Conservation (phyloP, 2,888 invertebrate genomes). For the Amphipoea oculea region DNA sequence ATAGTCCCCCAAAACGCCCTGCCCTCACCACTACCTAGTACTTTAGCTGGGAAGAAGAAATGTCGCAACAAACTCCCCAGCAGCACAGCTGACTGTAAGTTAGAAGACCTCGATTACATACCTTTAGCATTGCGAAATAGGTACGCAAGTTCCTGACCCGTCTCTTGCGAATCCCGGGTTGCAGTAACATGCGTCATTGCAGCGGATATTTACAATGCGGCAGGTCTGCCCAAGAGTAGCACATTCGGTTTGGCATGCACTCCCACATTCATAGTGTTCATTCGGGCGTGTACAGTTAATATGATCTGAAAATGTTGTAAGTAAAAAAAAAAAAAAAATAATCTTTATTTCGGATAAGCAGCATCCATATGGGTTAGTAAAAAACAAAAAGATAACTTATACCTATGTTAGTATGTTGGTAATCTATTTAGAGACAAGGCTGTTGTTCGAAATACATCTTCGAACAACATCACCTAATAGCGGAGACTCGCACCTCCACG, state of each 20-base stretch:
- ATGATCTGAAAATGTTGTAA: not conserved
- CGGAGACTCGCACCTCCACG: too few relatives aligned
- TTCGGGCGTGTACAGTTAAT: not conserved
- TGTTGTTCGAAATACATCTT: too few relatives aligned
- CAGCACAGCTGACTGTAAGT: not conserved
- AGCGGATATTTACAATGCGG: not conserved
- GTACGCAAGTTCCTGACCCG: not conserved
- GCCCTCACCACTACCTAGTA: not conserved
- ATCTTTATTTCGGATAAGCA: too few relatives aligned
- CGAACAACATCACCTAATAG: too few relatives aligned
- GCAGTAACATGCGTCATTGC: slow-evolving; percentile 22
- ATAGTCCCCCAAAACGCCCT: not conserved
- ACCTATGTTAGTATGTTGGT: too few relatives aligned
- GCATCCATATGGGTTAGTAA: too few relatives aligned
- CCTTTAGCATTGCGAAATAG: not conserved
- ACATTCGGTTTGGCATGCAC: slow-evolving; percentile 12
- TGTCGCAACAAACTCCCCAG: not conserved
- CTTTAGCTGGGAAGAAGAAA: not conserved
- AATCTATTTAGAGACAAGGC: too few relatives aligned
- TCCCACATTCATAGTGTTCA: slow-evolving; percentile 21
- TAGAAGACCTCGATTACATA: not conserved
- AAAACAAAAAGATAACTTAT: too few relatives aligned
- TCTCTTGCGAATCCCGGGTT: not conserved
- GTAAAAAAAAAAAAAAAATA: too few relatives aligned
- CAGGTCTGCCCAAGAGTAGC: not conserved